Conservation (phyloP, 2,113 vertebrate species). For the Cranoglanis bouderius region DNA sequence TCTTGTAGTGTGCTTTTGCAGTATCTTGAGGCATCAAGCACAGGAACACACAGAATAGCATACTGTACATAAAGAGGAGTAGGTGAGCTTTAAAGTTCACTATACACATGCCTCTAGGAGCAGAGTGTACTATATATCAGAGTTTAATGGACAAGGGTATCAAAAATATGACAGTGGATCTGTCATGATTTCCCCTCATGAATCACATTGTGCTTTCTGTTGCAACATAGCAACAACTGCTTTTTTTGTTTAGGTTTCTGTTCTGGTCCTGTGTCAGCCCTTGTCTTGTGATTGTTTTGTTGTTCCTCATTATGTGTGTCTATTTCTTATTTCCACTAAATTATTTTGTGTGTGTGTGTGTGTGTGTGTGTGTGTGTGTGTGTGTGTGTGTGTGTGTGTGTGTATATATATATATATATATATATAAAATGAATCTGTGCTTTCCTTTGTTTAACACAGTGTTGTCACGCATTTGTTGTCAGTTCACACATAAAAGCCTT, state of each 20-base stretch:
- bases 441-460: slow-evolving; percentile 1
- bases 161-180: background rate
- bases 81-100: slow-evolving; percentile 12
- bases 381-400: background rate
- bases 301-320: background rate
- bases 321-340: background rate
- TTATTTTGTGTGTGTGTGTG: background rate
- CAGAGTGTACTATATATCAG: slow-evolving; percentile 2
- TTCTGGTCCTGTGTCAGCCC: background rate
- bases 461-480: background rate
- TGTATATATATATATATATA: too few species aligned
- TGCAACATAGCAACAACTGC: background rate
- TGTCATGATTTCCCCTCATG: background rate
- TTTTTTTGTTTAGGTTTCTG: background rate
- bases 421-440: too few species aligned
- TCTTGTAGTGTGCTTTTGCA: slow-evolving; percentile 12
- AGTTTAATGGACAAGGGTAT: background rate
- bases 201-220: background rate
- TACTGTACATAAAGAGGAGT: slow-evolving; percentile 9
- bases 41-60: background rate
- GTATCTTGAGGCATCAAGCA: slow-evolving; percentile 14
- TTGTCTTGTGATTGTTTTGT: background rate
- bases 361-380: background rate
- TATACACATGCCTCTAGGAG: background rate
- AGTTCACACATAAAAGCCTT: background rate